Evolutionary conservation across 2,888 invertebrate genomes (phyloP).

Genomic region (Eulithis testata): DNA sequence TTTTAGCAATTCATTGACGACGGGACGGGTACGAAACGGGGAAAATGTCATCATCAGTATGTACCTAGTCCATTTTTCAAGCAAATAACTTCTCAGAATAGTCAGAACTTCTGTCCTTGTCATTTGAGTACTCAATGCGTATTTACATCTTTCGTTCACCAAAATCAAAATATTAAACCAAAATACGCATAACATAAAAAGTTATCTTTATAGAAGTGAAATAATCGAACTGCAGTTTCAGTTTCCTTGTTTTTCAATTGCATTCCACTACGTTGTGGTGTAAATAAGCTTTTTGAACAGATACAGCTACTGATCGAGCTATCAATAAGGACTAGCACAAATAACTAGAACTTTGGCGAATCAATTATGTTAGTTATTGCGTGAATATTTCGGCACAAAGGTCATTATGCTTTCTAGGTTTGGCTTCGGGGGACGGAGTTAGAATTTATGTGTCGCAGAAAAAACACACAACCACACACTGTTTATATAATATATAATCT

Average conservation of each 20-base stretch:
- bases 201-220: no score
- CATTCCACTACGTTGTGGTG: slow-evolving; percentile 5
- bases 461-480: no score
- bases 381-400: neutral
- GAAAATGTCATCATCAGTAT: neutral
- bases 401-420: neutral
- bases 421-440: neutral
- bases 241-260: neutral
- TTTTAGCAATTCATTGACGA: slow-evolving; percentile 43
- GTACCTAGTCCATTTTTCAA: no score
- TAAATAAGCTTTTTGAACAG: slow-evolving; percentile 19
- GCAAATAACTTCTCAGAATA: no score
- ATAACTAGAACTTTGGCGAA: slow-evolving; percentile 11
- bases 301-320: slow-evolving; percentile 43
- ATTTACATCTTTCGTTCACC: no score
- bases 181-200: no score
- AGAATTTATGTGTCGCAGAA: no score
- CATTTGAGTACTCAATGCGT: no score
- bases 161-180: no score
- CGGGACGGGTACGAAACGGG: slow-evolving; percentile 14
- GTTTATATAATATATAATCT: no score
- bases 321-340: slow-evolving; percentile 24
- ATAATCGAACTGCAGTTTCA: no score
- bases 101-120: no score
- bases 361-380: slow-evolving; percentile 16